phyloP scores from a whole-genome alignment of 2,888 invertebrate species.

The Heteropelma amictum region DNA sequence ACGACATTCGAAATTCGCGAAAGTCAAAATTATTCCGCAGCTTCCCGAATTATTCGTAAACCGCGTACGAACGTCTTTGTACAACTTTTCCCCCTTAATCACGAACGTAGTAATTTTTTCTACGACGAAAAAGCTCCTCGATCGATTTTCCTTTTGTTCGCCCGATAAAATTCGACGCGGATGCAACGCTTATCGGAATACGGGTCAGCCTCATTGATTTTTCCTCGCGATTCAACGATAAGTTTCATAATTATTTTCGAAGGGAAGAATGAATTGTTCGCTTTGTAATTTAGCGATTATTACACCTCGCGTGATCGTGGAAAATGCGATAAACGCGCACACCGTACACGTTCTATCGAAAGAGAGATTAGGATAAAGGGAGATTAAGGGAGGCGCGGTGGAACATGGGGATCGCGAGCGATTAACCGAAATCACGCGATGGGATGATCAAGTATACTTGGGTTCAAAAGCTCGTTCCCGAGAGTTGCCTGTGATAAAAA shows the following conservation, averaged over 20 bases:
- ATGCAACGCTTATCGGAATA: too few species aligned
- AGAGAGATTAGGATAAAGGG: slow-evolving; percentile 15
- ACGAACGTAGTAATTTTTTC: too few species aligned
- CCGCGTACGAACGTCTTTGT: too few species aligned
- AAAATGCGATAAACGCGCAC: not conserved
- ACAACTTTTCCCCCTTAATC: too few species aligned
- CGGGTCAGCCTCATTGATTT: too few species aligned
- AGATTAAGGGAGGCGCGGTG: slow-evolving; percentile 15
- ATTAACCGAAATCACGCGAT: slow-evolving; percentile 52
- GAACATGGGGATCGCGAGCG: slow-evolving; percentile 31
- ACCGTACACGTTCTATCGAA: slow-evolving; percentile 25
- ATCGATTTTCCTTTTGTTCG: too few species aligned
- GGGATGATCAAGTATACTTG: slow-evolving; percentile 5
- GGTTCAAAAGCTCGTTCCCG: slow-evolving; percentile 21
- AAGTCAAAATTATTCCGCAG: too few species aligned
- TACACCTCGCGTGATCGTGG: slow-evolving; percentile 31
- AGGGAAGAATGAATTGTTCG: not conserved
- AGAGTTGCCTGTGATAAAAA: slow-evolving; percentile 38
- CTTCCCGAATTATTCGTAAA: too few species aligned
- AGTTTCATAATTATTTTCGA: not conserved
- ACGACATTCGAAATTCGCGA: too few species aligned
- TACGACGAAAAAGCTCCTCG: too few species aligned
- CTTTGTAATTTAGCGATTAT: slow-evolving; percentile 8
- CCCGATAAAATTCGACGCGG: too few species aligned
- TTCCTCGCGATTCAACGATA: not conserved